These are phyloP conservation scores for Rhyacophila brunnea DNA, from an alignment of 1,140 invertebrate species.

Conservation along the genomic window DNA sequence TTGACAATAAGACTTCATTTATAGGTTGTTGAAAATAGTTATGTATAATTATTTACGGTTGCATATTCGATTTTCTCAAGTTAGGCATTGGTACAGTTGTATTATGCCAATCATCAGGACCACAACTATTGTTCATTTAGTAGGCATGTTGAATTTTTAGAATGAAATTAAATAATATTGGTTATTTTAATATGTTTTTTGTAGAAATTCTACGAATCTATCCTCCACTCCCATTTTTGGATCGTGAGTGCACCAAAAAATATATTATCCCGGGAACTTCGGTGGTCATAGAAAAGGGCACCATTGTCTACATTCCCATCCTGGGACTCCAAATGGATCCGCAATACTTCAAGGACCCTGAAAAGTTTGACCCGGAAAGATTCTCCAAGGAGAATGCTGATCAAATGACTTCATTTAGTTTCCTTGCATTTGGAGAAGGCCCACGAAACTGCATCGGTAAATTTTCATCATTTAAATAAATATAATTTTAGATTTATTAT, in stretches of 20 bases:
- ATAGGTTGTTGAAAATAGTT: too few species aligned
- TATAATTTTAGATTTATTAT: too few species aligned
- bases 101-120: too few species aligned
- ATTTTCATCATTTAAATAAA: neutral
- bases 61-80: too few species aligned
- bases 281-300: constrained; percentile 8
- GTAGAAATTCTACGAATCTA: constrained; percentile 62
- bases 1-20: too few species aligned
- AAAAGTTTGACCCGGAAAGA: constrained; percentile 54
- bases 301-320: constrained; percentile 7
- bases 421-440: constrained; percentile 57
- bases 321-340: constrained; percentile 50
- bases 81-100: too few species aligned
- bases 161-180: too few species aligned
- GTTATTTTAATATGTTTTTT: too few species aligned
- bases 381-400: constrained; percentile 48
- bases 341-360: constrained; percentile 49
- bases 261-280: constrained; percentile 48
- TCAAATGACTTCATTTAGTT: constrained; percentile 40
- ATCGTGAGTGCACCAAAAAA: constrained; percentile 52
- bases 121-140: too few species aligned
- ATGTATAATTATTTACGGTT: too few species aligned
- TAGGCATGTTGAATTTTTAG: too few species aligned
- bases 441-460: constrained; percentile 43
- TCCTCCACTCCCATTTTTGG: constrained; percentile 57